Conservation (phyloP, 2,888 invertebrate species). For the Eupelmus urozonus region DNA sequence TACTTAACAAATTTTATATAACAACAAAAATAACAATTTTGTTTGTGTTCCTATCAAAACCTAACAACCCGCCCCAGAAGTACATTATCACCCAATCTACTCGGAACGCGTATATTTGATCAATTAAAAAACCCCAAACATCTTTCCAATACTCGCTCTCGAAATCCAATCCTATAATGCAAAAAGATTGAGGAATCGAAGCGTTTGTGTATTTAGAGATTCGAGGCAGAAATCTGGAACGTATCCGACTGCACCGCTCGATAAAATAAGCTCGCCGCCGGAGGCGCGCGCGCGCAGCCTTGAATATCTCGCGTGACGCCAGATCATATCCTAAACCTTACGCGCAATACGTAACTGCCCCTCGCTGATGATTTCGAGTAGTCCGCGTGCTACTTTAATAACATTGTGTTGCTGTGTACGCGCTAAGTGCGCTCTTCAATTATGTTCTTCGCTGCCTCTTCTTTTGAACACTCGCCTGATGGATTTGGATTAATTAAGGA, state of each 20-base stretch:
- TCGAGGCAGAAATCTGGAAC: constrained; percentile 35
- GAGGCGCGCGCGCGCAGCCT: constrained; percentile 32
- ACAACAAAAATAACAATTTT: too few relatives aligned
- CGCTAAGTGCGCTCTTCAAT: constrained; percentile 8
- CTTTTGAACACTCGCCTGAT: too few relatives aligned
- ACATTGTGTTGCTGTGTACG: constrained; percentile 25
- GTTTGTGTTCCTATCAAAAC: too few relatives aligned
- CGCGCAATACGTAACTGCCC: neutral
- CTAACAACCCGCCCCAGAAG: too few relatives aligned
- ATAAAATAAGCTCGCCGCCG: constrained; percentile 44
- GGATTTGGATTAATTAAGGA: too few relatives aligned
- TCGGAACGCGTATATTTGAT: too few relatives aligned
- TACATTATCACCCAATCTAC: too few relatives aligned
- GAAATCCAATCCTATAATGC: too few relatives aligned
- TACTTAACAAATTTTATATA: too few relatives aligned
- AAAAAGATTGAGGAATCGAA: constrained; percentile 7
- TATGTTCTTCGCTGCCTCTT: neutral
- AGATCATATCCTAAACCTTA: constrained; percentile 30
- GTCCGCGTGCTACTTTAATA: constrained; percentile 24
- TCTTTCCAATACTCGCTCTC: too few relatives aligned
- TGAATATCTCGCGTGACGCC: constrained; percentile 53
- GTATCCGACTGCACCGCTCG: constrained; percentile 20
- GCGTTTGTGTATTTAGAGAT: constrained; percentile 17
- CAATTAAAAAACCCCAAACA: too few relatives aligned
- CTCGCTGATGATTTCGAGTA: constrained; percentile 33